phyloP scores from a whole-genome alignment of 2,797 vertebrate species.

The Mus minutoides region DNA sequence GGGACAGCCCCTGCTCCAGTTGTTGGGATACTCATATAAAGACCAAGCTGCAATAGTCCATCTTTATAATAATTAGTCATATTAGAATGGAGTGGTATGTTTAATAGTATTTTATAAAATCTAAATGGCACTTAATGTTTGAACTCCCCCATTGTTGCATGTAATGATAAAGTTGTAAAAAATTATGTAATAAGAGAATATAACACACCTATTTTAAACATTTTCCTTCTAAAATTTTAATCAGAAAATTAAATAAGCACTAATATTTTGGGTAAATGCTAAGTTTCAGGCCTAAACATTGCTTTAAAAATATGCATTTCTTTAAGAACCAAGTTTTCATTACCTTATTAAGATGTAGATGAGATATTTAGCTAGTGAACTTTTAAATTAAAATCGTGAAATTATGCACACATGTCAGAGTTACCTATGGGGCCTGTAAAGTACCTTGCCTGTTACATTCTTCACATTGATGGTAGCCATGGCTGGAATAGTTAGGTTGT shows the following conservation, averaged over 20 bases:
- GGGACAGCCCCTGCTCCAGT: neutral
- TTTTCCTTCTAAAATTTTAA: conserved; percentile 1
- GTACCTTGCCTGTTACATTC: conserved; percentile 31
- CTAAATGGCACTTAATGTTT: neutral
- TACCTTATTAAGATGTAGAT: neutral
- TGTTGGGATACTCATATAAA: neutral
- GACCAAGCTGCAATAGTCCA: neutral
- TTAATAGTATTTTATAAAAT: neutral
- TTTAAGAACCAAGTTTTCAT: conserved; percentile 42
- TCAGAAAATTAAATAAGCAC: conserved; percentile 30
- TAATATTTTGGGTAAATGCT: conserved; percentile 10
- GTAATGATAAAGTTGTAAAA: conserved; percentile 1
- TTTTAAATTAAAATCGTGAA: conserved; percentile 73
- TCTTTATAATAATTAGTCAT: neutral
- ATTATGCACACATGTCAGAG: conserved; percentile 1
- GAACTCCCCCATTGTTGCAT: neutral
- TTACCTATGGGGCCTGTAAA: neutral
- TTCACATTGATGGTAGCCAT: conserved; percentile 26
- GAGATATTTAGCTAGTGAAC: conserved; percentile 18
- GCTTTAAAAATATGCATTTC: neutral
- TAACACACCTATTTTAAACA: conserved; percentile 16
- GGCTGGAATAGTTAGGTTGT: conserved; percentile 16
- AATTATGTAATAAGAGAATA: neutral
- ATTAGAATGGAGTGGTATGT: neutral
- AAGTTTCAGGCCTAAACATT: neutral